Conservation (phyloP, 2,888 invertebrate species). For the Melikaiella ostensackeni region DNA sequence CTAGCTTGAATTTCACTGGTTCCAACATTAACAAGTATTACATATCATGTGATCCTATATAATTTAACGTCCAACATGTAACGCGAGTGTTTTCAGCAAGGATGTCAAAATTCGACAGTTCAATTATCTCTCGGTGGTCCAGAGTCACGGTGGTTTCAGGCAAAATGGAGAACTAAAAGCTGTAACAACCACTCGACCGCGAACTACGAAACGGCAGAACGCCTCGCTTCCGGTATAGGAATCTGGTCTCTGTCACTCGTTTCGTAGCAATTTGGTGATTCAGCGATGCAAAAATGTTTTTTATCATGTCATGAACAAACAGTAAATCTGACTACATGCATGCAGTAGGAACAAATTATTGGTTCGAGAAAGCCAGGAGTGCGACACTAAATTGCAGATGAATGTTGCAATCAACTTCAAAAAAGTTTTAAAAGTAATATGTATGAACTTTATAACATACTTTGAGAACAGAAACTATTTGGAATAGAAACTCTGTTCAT, state of each 20-base stretch:
- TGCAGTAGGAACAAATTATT: conserved; percentile 12
- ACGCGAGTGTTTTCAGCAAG: conserved; percentile 32
- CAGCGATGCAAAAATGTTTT: conserved; percentile 35
- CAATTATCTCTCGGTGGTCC: conserved; percentile 62
- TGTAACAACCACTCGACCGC: conserved; percentile 37
- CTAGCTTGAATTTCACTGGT: not conserved
- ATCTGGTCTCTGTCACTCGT: conserved; percentile 32
- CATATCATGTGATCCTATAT: conserved; percentile 11
- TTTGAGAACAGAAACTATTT: not conserved
- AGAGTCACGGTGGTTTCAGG: conserved; percentile 22
- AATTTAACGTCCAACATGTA: conserved; percentile 15
- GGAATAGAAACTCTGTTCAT: not conserved
- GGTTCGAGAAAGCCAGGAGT: conserved; percentile 8
- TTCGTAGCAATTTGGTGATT: conserved; percentile 34
- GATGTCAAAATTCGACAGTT: conserved; percentile 68
- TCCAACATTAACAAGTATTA: conserved; percentile 12
- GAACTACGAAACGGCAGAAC: conserved; percentile 34
- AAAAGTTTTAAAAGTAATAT: not conserved
- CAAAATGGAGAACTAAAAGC: conserved; percentile 35
- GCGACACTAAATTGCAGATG: not conserved
- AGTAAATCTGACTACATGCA: not conserved
- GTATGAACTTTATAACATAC: not conserved
- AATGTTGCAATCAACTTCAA: conserved; percentile 6
- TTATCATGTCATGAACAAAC: conserved; percentile 25
- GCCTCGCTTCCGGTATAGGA: conserved; percentile 10